These are phyloP conservation scores for Andrena hattorfiana DNA, from an alignment of 2,888 invertebrate genomes.

Conservation along the genomic window DNA sequence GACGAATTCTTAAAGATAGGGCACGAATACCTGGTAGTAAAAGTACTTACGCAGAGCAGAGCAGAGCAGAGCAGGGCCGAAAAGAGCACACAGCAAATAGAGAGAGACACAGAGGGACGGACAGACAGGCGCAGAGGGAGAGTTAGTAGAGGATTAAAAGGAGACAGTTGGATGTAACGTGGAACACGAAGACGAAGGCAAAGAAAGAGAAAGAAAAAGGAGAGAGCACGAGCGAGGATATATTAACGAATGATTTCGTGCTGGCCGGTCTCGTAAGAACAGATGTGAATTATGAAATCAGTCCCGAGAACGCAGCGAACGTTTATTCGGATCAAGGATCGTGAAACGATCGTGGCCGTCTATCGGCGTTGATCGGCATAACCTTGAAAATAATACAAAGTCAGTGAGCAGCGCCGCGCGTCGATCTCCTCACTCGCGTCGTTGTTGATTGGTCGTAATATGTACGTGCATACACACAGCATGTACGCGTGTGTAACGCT, in stretches of 20 bases:
- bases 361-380: slow-evolving; percentile 44
- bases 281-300: slow-evolving; percentile 73
- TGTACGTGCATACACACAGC: not conserved
- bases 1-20: not conserved
- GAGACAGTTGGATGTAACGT: not conserved
- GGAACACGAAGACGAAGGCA: not conserved
- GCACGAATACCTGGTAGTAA: not conserved
- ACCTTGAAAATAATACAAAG: slow-evolving; percentile 54
- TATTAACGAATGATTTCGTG: slow-evolving; percentile 54
- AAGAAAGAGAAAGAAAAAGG: slow-evolving; percentile 1
- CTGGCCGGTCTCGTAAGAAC: slow-evolving; percentile 60
- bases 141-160: too few species aligned
- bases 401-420: not conserved
- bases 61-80: not conserved
- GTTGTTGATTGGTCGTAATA: not conserved
- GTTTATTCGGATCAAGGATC: slow-evolving; percentile 75
- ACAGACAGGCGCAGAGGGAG: too few species aligned
- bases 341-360: slow-evolving; percentile 57
- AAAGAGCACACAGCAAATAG: not conserved
- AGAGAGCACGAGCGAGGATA: slow-evolving; percentile 29
- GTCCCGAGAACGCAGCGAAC: slow-evolving; percentile 55
- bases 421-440: not conserved
- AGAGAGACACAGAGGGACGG: too few species aligned
- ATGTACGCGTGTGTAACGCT: not conserved
- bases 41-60: not conserved